These are phyloP conservation scores for Brachymystax lenok DNA, from an alignment of 2,797 vertebrate species.

Conservation along the genomic window DNA sequence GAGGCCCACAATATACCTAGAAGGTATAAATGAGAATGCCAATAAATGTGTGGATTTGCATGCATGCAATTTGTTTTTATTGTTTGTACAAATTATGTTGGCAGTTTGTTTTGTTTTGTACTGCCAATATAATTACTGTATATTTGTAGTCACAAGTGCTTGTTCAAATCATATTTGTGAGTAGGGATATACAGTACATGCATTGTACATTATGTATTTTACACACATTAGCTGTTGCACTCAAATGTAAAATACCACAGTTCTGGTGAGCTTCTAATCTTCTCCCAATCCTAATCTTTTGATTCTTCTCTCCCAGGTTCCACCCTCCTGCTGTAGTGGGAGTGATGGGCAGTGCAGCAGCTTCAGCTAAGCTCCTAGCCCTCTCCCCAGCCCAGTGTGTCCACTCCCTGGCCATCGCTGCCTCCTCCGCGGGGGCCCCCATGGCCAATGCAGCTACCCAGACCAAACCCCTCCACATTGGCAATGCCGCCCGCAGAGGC, in stretches of 20 bases:
- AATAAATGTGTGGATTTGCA: not conserved
- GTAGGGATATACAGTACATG: not conserved
- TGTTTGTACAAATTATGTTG: not conserved
- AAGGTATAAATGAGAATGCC: conserved; percentile 71
- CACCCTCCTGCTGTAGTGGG: conserved; percentile 92
- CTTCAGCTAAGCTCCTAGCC: conserved; percentile 84
- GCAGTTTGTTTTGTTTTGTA: not conserved
- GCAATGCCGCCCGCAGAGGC: conserved; percentile 86
- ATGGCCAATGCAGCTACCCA: conserved; percentile 92
- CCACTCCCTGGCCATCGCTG: conserved; percentile 87
- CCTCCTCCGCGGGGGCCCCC: conserved; percentile 89
- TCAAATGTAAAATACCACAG: not conserved
- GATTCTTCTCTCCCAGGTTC: conserved; percentile 75
- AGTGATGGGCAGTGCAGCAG: conserved; percentile 90
- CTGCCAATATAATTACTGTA: not conserved
- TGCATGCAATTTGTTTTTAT: not conserved
- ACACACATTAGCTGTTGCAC: not conserved
- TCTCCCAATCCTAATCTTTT: not conserved
- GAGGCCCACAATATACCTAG: conserved; percentile 90
- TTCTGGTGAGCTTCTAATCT: not conserved
- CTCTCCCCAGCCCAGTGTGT: conserved; percentile 76
- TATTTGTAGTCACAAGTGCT: not conserved
- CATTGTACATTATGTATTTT: not conserved
- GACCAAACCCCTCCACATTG: conserved; percentile 90
- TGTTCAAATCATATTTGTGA: not conserved